phyloP scores from a whole-genome alignment of 2,797 vertebrate genomes.

The Enteromius viviparus region DNA sequence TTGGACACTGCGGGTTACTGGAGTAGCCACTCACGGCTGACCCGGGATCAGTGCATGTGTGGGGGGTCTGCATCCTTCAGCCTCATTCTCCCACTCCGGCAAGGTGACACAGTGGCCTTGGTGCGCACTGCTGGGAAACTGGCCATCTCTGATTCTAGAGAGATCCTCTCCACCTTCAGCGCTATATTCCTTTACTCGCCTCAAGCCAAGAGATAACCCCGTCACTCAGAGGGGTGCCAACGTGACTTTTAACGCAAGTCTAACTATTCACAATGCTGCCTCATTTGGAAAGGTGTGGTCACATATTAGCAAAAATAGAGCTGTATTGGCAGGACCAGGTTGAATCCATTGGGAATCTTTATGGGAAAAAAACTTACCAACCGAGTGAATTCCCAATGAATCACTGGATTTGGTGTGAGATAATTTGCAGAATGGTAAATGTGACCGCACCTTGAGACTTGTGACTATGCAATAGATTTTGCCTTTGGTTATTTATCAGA shows the following conservation, averaged over 20 bases:
- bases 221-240: background rate
- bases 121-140: constrained; percentile 88
- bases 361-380: background rate
- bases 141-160: constrained; percentile 86
- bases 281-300: background rate
- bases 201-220: constrained; percentile 80
- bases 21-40: constrained; percentile 46
- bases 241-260: constrained; percentile 6
- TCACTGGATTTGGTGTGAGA: background rate
- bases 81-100: constrained; percentile 86
- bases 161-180: constrained; percentile 93
- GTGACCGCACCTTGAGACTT: background rate
- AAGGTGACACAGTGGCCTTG: constrained; percentile 86
- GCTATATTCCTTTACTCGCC: constrained; percentile 89
- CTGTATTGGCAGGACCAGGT: background rate
- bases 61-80: constrained; percentile 89
- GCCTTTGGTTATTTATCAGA: constrained; percentile 62
- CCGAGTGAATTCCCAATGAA: background rate
- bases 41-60: constrained; percentile 73
- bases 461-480: constrained; percentile 1
- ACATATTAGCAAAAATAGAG: background rate
- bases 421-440: background rate
- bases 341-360: background rate
- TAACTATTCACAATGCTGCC: constrained; percentile 5
- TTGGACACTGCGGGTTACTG: constrained; percentile 80